Base-by-base conservation (phyloP, 2,888 invertebrate genomes). In the Nasonia oneida region DNA sequence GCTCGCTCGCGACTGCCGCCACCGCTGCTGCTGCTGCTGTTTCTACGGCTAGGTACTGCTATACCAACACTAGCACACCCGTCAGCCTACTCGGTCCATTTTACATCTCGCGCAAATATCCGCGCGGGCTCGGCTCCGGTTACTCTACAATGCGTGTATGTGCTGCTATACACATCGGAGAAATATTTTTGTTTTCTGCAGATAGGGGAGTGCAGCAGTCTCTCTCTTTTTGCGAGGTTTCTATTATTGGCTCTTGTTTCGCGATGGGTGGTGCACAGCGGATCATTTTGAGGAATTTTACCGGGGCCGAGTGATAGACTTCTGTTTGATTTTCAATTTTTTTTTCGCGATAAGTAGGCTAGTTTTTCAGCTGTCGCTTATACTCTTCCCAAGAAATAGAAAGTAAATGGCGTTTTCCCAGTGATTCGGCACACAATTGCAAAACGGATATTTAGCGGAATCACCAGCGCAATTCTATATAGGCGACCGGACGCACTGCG, bases 61-160 rank as follows among this genome's bases (percentile, higher is more conserved):
- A 33, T 23, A 33, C 29, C 3, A 64, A 78, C 53, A 47, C 71
- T 47, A 15, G 67, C 14, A 50, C 42, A 29, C 15, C 10, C 73
- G 75, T 33, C 50, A 50, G 71, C 70, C 71, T 73, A 18, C 42
- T 87, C 89, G 93, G 93, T 93, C 93, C 93, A 93, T 93, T 93
- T 93, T 92, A 89, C 91, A 90, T 93, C 92, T 89, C 37, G 80
- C 8, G 80, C 15, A 23, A 61, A 18, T 57, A 12, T 50, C 57
- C 15, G 5, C 57, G 4, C 37, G 4, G 3, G 37, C 37, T 37
- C 37, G 57, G 57, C 57, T 57, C 57, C 57, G 57, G 57, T 57
- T 57, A 57, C 57, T 57, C 57, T 57, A 57, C 57, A 57, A 57
- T 57, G 57, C 57, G 18, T 57, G n/a, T 18, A 3, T 64, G 29